Evolutionary conservation across 2,113 vertebrate genomes (phyloP).

Genomic region (Salvelinus alpinus): DNA sequence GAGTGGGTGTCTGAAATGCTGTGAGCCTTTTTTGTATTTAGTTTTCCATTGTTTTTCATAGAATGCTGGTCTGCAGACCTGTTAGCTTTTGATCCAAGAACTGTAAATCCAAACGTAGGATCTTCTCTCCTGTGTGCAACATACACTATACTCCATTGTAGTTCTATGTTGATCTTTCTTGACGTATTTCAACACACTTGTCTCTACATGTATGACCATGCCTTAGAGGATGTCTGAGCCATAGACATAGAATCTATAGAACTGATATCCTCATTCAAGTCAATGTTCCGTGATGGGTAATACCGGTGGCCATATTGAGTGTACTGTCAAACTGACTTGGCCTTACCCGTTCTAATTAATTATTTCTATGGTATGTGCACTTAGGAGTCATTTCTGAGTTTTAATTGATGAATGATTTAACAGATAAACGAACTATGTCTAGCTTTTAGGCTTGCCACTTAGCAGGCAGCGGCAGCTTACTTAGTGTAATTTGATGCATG

Average conservation of each 20-base stretch:
- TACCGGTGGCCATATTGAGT: no score
- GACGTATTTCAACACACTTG: neutral
- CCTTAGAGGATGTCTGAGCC: no score
- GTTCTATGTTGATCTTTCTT: neutral
- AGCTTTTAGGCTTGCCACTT: neutral
- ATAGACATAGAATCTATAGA: no score
- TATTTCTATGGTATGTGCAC: no score
- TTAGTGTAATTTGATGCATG: slow-evolving; percentile 1
- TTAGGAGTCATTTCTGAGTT: neutral
- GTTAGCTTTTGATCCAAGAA: slow-evolving; percentile 62
- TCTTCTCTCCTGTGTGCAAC: slow-evolving; percentile 23
- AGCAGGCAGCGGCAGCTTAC: no score
- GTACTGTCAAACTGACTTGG: no score
- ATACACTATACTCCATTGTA: neutral
- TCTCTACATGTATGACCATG: neutral
- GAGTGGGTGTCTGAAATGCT: slow-evolving; percentile 69
- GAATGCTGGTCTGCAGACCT: slow-evolving; percentile 49
- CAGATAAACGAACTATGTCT: neutral
- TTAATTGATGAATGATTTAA: neutral
- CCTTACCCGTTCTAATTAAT: no score
- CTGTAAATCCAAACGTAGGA: slow-evolving; percentile 46
- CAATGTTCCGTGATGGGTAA: no score
- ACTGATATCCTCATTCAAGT: no score
- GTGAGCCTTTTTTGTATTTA: slow-evolving; percentile 52
- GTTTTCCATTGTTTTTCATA: slow-evolving; percentile 63